Conservation (phyloP, 2,797 vertebrate species). For the Clamator glandarius region DNA sequence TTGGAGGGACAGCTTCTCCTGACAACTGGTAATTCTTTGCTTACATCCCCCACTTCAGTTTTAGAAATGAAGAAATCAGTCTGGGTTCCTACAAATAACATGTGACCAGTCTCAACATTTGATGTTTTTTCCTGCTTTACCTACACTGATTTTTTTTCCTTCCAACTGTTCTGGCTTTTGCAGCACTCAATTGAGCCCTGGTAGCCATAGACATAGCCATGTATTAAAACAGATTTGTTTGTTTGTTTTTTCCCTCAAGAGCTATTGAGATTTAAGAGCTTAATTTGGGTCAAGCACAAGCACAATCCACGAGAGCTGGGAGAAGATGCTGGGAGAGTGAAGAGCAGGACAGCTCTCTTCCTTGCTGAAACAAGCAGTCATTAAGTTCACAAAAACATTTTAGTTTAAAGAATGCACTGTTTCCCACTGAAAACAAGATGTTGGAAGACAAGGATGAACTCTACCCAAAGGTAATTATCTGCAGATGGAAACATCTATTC, state of each 20-base stretch:
- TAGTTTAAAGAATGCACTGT: neutral
- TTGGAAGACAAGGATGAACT: neutral
- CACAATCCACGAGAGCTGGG: neutral
- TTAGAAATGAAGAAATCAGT: neutral
- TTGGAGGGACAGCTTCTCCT: neutral
- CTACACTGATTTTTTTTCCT: neutral
- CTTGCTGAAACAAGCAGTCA: neutral
- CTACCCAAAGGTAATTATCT: neutral
- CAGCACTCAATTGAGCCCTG: neutral
- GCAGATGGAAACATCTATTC: neutral
- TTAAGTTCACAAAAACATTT: neutral
- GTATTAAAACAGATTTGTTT: neutral
- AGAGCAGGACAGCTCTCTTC: neutral
- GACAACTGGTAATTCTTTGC: neutral
- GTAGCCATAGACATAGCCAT: neutral
- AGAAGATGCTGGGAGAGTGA: neutral
- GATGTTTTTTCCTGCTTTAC: neutral
- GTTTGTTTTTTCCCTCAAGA: neutral
- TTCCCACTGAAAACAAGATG: neutral
- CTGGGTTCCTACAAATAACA: neutral
- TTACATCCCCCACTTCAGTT: neutral
- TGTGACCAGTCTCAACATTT: neutral
- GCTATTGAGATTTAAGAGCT: neutral
- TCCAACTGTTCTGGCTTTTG: neutral
- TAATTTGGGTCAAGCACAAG: neutral